These are phyloP conservation scores for Peromyscus polionotus DNA, from an alignment of 2,113 vertebrate genomes.

Conservation along the genomic window DNA sequence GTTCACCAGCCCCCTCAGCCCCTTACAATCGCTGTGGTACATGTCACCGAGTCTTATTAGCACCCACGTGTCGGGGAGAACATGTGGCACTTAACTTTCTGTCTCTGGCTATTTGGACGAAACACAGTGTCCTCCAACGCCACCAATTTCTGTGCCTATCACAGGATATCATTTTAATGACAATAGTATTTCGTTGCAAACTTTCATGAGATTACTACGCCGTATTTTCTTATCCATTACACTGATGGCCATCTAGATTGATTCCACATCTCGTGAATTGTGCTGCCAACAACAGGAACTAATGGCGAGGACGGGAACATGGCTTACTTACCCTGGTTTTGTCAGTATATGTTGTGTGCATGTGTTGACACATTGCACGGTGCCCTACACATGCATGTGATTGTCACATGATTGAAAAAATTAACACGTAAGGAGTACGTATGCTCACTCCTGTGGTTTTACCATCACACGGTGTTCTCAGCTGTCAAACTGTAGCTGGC, in stretches of 20 bases:
- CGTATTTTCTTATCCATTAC: not conserved
- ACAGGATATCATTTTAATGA: not conserved
- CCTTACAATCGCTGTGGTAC: not conserved
- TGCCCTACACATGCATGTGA: no score
- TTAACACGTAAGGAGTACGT: not conserved
- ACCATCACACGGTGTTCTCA: not conserved
- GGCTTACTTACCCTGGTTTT: not conserved
- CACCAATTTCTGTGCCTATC: not conserved
- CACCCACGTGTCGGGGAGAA: not conserved
- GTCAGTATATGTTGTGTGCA: not conserved
- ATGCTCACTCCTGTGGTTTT: not conserved
- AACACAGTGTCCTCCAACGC: not conserved
- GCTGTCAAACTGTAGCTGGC: not conserved
- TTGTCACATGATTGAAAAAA: not conserved
- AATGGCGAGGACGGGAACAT: not conserved
- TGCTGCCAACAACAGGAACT: not conserved
- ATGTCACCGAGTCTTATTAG: not conserved
- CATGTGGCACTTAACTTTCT: not conserved
- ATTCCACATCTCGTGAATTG: not conserved
- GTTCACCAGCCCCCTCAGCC: not conserved
- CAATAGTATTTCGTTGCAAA: no score
- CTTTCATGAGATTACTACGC: not conserved
- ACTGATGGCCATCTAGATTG: not conserved
- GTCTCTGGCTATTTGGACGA: no score
- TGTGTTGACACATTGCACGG: not conserved